A percentile compares a stretch with the other conserved stretches of the same genome.
Evolutionary conservation across 2,888 invertebrate genomes (phyloP).

Genomic region (Aquatica leii): DNA sequence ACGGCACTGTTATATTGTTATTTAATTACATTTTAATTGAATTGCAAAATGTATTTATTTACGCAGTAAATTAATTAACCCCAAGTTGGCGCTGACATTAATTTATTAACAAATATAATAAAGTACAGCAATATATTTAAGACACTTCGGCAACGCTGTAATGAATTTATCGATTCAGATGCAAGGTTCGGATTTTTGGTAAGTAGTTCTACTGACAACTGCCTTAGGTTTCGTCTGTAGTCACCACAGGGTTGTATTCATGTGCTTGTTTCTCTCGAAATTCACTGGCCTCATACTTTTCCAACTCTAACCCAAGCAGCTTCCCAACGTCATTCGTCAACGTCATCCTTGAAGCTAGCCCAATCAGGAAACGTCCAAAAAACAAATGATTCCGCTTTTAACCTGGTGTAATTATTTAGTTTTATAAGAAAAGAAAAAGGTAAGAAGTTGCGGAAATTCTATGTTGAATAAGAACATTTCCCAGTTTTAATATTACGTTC

Average conservation of each 20-base stretch:
- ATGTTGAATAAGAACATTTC: background rate
- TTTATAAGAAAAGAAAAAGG: slow-evolving; percentile 26
- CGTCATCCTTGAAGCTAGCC: slow-evolving; percentile 40
- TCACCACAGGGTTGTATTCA: slow-evolving; percentile 33
- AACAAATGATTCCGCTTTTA: slow-evolving; percentile 43
- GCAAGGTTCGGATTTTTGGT: slow-evolving; percentile 28
- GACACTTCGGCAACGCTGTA: slow-evolving; percentile 36
- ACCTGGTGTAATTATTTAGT: slow-evolving; percentile 35
- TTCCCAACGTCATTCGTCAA: slow-evolving; percentile 41
- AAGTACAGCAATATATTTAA: background rate
- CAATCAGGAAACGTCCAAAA: slow-evolving; percentile 44
- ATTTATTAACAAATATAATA: background rate
- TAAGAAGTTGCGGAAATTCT: slow-evolving; percentile 20
- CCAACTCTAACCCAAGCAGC: slow-evolving; percentile 25
- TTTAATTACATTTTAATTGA: too few species aligned
- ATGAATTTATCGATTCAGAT: slow-evolving; percentile 40
- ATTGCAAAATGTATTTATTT: too few species aligned
- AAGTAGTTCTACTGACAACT: slow-evolving; percentile 29
- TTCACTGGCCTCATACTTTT: slow-evolving; percentile 29
- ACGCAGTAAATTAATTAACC: too few species aligned
- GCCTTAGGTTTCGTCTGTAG: slow-evolving; percentile 29
- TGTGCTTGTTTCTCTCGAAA: slow-evolving; percentile 26
- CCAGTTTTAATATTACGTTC: background rate
- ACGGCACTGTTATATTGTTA: too few species aligned
- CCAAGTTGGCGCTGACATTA: too few species aligned